phyloP scores from a whole-genome alignment of 37 sponge, comb jelly and placozoan genomes.

The Sycon ciliatum region DNA sequence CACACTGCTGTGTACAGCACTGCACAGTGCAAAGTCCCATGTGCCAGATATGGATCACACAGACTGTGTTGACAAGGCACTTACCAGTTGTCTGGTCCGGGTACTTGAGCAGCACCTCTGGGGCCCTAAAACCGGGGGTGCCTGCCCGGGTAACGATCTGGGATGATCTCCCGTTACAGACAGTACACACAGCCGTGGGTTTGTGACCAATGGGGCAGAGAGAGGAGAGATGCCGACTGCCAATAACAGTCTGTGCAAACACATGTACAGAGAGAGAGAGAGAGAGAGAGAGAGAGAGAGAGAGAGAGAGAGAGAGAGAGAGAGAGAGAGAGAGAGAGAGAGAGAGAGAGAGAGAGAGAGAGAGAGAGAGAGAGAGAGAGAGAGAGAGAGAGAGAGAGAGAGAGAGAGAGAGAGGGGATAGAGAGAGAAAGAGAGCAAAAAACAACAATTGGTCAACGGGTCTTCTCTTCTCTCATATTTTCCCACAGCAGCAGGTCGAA shows the following conservation, averaged over 20 bases:
- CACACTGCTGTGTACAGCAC: no score
- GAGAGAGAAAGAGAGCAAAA: neutral
- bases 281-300: neutral
- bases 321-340: neutral
- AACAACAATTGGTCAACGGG: no score
- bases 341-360: neutral
- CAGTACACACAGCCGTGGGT: constrained; percentile 45
- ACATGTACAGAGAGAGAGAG: neutral
- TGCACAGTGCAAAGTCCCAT: no score
- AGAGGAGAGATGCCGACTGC: neutral
- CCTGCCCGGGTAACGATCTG: constrained; percentile 73
- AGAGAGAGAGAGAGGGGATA: neutral
- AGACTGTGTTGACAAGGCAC: no score
- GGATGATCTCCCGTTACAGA: constrained; percentile 33
- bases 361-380: neutral
- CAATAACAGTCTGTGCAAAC: neutral
- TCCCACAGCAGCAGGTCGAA: no score
- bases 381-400: neutral
- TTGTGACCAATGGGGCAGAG: constrained; percentile 35
- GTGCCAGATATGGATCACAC: no score
- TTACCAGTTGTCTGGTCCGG: constrained; percentile 60
- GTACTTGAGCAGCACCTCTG: constrained; percentile 69
- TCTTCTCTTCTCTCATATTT: no score
- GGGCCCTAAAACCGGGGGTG: constrained; percentile 85
- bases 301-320: neutral